A percentile compares a stretch with the other conserved stretches of the same genome.
phyloP scores from a whole-genome alignment of 2,888 invertebrate species.

The Hydrotaea cyrtoneurina region DNA sequence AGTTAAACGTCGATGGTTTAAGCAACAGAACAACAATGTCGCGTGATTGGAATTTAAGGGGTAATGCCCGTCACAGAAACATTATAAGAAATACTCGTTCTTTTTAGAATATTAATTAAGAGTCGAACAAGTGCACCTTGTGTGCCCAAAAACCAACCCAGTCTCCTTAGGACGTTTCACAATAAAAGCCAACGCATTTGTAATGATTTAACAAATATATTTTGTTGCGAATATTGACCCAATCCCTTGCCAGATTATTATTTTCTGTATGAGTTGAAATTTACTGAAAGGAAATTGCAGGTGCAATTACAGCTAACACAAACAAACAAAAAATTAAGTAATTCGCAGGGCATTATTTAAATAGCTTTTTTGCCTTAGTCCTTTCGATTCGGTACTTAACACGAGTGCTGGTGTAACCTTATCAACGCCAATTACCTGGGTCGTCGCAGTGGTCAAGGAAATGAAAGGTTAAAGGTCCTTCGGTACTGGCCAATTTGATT shows the following conservation, averaged over 20 bases:
- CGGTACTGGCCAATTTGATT: not conserved
- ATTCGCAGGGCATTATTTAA: not conserved
- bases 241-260: not conserved
- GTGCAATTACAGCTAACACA: constrained; percentile 38
- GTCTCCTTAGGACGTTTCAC: no score
- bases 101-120: no score
- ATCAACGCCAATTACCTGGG: not conserved
- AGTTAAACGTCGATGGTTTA: not conserved
- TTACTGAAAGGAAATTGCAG: constrained; percentile 45
- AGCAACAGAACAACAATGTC: constrained; percentile 27
- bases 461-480: constrained; percentile 34
- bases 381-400: not conserved
- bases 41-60: constrained; percentile 48
- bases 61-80: not conserved
- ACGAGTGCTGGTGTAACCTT: not conserved
- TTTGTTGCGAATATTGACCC: not conserved
- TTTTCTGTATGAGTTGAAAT: constrained; percentile 42
- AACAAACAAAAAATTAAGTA: not conserved
- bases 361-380: not conserved
- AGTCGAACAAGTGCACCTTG: no score
- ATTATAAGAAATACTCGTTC: not conserved
- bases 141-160: no score
- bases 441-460: constrained; percentile 17
- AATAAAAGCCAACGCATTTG: no score
- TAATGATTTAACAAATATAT: no score